A percentile compares a stretch with the other conserved stretches of the same genome.
Conservation (phyloP, 2,797 vertebrate species). For the Coregonus sp. region DNA sequence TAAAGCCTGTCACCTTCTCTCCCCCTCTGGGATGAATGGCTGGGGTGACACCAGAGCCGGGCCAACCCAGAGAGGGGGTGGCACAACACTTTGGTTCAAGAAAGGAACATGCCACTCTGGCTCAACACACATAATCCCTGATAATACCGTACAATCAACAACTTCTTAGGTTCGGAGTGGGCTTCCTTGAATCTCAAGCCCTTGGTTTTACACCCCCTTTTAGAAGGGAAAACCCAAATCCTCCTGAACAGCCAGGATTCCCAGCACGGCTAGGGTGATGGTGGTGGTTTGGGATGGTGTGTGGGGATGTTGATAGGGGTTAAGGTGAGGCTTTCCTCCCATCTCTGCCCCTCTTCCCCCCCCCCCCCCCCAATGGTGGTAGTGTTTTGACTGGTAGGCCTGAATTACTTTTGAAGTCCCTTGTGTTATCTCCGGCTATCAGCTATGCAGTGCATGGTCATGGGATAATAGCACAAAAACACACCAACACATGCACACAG, state of each 20-base stretch:
- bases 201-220: conserved; percentile 58
- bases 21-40: conserved; percentile 29
- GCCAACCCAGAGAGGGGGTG: conserved; percentile 45
- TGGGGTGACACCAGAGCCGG: conserved; percentile 59
- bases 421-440: conserved; percentile 69
- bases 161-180: conserved; percentile 53
- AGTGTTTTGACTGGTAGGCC: conserved; percentile 68
- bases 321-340: conserved; percentile 8
- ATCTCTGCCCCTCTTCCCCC: neutral
- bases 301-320: neutral
- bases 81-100: conserved; percentile 51
- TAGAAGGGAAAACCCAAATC: conserved; percentile 61
- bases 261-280: conserved; percentile 3
- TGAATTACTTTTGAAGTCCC: conserved; percentile 66
- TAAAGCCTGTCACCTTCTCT: conserved; percentile 17
- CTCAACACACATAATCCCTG: conserved; percentile 65
- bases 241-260: conserved; percentile 36
- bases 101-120: conserved; percentile 71
- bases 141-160: conserved; percentile 64
- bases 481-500: conserved; percentile 17
- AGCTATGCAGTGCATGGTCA: conserved; percentile 57
- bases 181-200: conserved; percentile 50
- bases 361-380: conserved; percentile 42
- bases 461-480: conserved; percentile 56
- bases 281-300: conserved; percentile 24